Percentiles rank a stretch among this genome's conserved stretches.
phyloP scores from a whole-genome alignment of 2,113 vertebrate genomes.

The Nycticryphes semicollaris region DNA sequence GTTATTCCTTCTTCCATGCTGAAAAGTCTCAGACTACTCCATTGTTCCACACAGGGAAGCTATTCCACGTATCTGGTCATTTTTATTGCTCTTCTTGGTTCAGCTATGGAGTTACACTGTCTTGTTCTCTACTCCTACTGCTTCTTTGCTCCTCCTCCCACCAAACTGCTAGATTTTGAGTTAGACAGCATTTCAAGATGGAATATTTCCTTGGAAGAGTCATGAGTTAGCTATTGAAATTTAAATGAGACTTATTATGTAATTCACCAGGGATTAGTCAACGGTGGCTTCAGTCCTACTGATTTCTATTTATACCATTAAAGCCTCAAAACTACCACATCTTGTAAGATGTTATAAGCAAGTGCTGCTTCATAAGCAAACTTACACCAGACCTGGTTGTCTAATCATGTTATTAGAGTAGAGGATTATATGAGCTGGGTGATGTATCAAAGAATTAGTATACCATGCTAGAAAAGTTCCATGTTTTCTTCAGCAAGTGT shows the following conservation, averaged over 20 bases:
- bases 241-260: not conserved
- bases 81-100: not conserved
- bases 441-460: not conserved
- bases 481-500: not conserved
- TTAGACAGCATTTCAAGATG: not conserved
- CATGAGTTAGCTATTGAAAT: not conserved
- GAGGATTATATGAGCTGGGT: not conserved
- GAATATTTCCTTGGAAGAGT: not conserved
- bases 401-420: not conserved
- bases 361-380: not conserved
- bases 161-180: not conserved
- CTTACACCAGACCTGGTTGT: not conserved
- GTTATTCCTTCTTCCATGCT: not conserved
- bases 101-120: not conserved
- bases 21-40: not conserved
- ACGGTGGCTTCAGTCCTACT: not conserved
- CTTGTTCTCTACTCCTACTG: not conserved
- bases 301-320: not conserved
- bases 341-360: not conserved
- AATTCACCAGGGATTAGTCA: not conserved
- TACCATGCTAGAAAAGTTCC: not conserved
- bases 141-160: not conserved
- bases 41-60: not conserved
- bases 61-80: not conserved
- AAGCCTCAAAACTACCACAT: not conserved